Base-by-base conservation (phyloP, 2,113 vertebrate genomes). In the Caloenas nicobarica region DNA sequence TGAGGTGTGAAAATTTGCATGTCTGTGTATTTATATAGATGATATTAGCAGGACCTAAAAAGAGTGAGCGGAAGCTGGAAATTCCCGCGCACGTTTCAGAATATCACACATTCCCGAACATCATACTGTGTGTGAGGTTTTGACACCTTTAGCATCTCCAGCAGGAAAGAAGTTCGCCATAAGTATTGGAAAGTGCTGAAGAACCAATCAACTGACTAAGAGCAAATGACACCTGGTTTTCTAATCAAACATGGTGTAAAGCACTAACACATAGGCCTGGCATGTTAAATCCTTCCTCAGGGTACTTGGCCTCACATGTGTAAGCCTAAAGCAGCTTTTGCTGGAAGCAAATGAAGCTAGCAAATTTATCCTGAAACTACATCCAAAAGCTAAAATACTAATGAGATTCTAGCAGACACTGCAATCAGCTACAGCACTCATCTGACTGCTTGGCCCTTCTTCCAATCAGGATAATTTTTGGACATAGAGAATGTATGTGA, bases 321-420 rank as follows among this genome's bases (percentile, higher is more conserved):
- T 86, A 93, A 92, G 66, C 87, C 66, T 89, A 92, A 95, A 95
- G 73, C 61, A 95, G 91, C 91, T 94, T 97, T 95, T 80, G n/a
- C 66, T 86, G 74, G 81, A 82, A 80, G 89, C 50, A 92, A 95
- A 95, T 61, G 77, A 95, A 93, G 46, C 22, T 31, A 70, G 81
- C 70, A 92, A 87, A 92, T 96, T 65, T 91, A 79, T 91, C 62
- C 61, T 8, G 2, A 54, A 88, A 77, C 89, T 48, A 61, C 1
- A 0, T 76, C 50, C 0, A 0, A 89, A 87, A 93, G 84, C 81
- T 94, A 50, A 92, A 94, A 65, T 19, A 66, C 78, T 85, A 91
- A 77, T 62, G 42, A 96, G 62, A 31, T 50, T 91, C 60, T 23
- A 86, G 72, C 79, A 83, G 58, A 88, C 8, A 5, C 71, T 78